Conservation (phyloP, 2,113 vertebrate genomes). For the Corythaixoides concolor region DNA sequence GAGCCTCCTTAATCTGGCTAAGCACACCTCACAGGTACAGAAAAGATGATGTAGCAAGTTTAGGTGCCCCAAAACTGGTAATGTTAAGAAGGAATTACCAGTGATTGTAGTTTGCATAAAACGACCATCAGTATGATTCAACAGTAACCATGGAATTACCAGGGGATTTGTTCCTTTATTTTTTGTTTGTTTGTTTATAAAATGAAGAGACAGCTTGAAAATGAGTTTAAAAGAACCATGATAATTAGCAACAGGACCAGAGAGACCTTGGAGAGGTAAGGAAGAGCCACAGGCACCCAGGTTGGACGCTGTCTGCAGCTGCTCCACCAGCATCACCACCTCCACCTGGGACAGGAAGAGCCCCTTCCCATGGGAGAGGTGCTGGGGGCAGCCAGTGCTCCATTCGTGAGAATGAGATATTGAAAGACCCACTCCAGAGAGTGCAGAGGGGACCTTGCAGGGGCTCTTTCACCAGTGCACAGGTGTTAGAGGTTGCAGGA, state of each 20-base stretch:
- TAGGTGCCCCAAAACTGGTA: not conserved
- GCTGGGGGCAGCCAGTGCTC: not conserved
- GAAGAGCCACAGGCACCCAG: not conserved
- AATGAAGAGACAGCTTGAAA: not conserved
- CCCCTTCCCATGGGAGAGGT: not conserved
- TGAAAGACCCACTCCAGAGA: not conserved
- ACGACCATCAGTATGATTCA: not conserved
- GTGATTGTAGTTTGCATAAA: not conserved
- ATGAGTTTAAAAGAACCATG: not conserved
- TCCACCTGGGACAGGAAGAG: not conserved
- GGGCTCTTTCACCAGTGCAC: not conserved
- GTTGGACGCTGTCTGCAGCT: not conserved
- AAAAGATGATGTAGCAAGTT: not conserved
- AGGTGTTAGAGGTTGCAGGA: not conserved
- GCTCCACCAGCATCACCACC: fast-evolving
- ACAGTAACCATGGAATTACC: not conserved
- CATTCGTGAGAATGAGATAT: not conserved
- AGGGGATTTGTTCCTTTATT: not conserved
- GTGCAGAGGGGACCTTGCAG: not conserved
- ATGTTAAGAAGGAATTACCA: not conserved
- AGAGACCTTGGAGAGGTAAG: not conserved
- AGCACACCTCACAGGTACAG: not conserved
- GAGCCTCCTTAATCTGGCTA: not conserved
- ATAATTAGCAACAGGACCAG: not conserved
- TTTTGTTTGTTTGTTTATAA: not conserved